Evolutionary conservation across 2,888 invertebrate genomes (phyloP).

Genomic region (Himalopsyche tibetana): DNA sequence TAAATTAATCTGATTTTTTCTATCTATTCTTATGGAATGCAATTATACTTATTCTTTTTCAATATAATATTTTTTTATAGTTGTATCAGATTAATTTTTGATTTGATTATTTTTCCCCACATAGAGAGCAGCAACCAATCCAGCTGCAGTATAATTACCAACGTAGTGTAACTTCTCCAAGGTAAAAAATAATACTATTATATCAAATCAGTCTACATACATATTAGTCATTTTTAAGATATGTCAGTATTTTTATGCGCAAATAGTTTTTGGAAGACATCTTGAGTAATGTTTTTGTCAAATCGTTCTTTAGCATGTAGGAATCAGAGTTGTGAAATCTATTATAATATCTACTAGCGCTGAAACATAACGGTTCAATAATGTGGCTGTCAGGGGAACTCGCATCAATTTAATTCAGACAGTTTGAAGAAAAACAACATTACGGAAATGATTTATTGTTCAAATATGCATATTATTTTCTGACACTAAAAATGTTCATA

Average conservation of each 20-base stretch:
- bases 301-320: too few relatives aligned
- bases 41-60: not conserved
- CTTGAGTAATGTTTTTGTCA: too few relatives aligned
- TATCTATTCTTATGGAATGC: not conserved
- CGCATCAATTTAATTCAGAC: not conserved
- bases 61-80: not conserved
- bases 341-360: too few relatives aligned
- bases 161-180: conserved; percentile 20
- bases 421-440: not conserved
- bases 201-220: not conserved
- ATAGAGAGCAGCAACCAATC: conserved; percentile 25
- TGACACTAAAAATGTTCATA: not conserved
- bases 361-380: too few relatives aligned
- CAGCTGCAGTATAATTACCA: not conserved
- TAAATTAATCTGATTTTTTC: not conserved
- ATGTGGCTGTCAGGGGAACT: not conserved
- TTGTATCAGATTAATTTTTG: not conserved
- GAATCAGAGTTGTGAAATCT: too few relatives aligned
- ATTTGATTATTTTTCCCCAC: conserved; percentile 31
- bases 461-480: not conserved
- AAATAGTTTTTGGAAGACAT: too few relatives aligned
- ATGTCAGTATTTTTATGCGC: too few relatives aligned
- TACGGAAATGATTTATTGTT: not conserved
- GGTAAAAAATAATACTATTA: conserved; percentile 11
- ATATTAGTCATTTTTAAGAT: not conserved